Base-by-base conservation (phyloP, 2,113 vertebrate genomes). In the Australoheros scitulus region DNA sequence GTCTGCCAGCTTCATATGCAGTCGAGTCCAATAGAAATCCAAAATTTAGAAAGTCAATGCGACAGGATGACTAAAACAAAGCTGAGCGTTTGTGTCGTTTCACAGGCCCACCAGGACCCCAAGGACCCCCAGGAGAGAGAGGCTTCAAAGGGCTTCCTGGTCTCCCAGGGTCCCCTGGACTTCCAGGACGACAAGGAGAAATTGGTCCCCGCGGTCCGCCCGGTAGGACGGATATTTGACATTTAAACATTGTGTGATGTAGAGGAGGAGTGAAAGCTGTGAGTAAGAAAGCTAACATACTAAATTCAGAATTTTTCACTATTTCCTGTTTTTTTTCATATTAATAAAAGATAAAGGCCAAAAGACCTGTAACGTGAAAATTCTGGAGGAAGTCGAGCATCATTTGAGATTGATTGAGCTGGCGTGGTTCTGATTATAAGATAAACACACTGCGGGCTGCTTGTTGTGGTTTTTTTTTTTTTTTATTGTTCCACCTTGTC, bases 91-190 rank as follows among this genome's bases (percentile, higher is more conserved):
- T 8, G 17, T 75, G 5, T 74, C 3, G 15, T 74, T 18, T 52
- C 65, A 38, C 90, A 88, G 97, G 96, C 26, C 88, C 92, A 9
- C 94, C 94, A 32, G 97, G 97, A 3, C 96, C 96, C 11, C 96
- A 94, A 0, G 97, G 97, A 1, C 95, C 95, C 14, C 94, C 93
- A 2, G 97, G 97, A 92, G 93, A 88, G 61, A 93, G 32, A 29
- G 97, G 97, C 0, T 93, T 92, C 4, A 89, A 85, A 1, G 97
- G 97, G 10, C 93, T 83, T 3, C 38, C 92, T 13, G 97, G 97
- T 24, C 90, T 87, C 11, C 87, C 74, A 2, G 98, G 97, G 11
- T 93, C 93, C 11, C 88, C 94, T 0, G 98, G 98, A 72, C 68
- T 78, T 29, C 81, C 87, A 10, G 96, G 96, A 63, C 94, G 80